phyloP scores from a whole-genome alignment of 2,113 vertebrate species.

The Amphiprion percula region DNA sequence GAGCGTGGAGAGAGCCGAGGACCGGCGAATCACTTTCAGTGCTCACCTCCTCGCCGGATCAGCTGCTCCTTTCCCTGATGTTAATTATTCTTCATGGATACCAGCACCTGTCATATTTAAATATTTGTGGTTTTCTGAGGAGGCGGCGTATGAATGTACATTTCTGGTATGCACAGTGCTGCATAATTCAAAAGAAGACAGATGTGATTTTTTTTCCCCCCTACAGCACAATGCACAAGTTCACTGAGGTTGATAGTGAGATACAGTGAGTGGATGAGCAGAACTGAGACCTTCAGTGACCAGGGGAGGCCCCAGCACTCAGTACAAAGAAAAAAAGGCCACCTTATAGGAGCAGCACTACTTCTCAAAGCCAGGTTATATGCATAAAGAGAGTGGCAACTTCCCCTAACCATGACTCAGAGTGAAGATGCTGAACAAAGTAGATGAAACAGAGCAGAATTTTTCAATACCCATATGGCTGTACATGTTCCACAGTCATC shows the following conservation, averaged over 20 bases:
- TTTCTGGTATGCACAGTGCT: slow-evolving; percentile 11
- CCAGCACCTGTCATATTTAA: not conserved
- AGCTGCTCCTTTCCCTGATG: slow-evolving; percentile 30
- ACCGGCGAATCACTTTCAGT: slow-evolving; percentile 40
- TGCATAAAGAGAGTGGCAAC: slow-evolving; percentile 53
- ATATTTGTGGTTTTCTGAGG: not conserved
- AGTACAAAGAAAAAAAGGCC: slow-evolving; percentile 3
- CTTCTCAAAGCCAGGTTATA: slow-evolving; percentile 40
- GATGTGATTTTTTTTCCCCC: not conserved
- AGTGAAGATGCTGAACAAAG: slow-evolving; percentile 64
- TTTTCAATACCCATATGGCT: slow-evolving; percentile 70
- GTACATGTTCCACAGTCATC: slow-evolving; percentile 65
- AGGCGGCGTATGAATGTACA: slow-evolving; percentile 21
- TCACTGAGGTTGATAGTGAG: slow-evolving; percentile 19
- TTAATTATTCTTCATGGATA: slow-evolving; percentile 6
- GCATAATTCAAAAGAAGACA: slow-evolving; percentile 27
- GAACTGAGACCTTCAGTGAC: slow-evolving; percentile 45
- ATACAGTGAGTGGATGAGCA: slow-evolving; percentile 27
- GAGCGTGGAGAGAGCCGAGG: slow-evolving; percentile 37
- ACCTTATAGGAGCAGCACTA: slow-evolving; percentile 28
- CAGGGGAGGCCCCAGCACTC: slow-evolving; percentile 54
- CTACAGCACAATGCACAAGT: slow-evolving; percentile 7
- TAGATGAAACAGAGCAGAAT: slow-evolving; percentile 46
- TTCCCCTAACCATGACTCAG: slow-evolving; percentile 78
- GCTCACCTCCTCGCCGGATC: slow-evolving; percentile 36